Base-by-base conservation (phyloP, 2,797 vertebrate genomes). In the Ambastaia sidthimunki region DNA sequence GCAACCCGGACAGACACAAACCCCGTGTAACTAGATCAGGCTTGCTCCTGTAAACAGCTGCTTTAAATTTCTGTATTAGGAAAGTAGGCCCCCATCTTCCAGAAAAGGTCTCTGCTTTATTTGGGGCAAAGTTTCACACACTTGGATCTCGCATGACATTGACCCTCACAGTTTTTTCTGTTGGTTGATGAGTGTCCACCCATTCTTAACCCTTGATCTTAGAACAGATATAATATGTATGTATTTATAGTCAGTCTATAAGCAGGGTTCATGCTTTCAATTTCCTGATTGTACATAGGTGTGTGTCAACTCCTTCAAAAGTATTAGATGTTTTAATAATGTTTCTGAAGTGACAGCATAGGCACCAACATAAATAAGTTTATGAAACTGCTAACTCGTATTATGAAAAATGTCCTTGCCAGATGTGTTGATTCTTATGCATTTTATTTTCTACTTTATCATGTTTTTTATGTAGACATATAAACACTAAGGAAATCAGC, bases 41-140 rank as follows among this genome's bases (percentile, higher is more conserved):
- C 50, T 37, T 62, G 59, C 73, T 75, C 83, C 48, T 71, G 72
- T 87, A 82, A 87, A 84, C 85, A 85, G 82, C 79, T 85, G 81
- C 77, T 71, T 84, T 72, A 57, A 74, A 82, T 68, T 60, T 83
- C 83, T 77, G 57, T 66, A 72, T 85, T 79, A 78, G 82, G 68
- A 83, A 82, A 78, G 73, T 59, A n/a, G 52, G 76, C 28, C 47
- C 50, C 62, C 68, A 44, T 74, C 76, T 67, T 23, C 83, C 80
- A 72, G 77, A 77, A 84, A 74, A 77, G 70, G 77, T 71, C 82
- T 48, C 60, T n/a, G 72, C 80, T 82, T 78, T 81, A 73, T 78
- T 83, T 76, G 55, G 74, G 71, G 65, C 57, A 71, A 67, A 13
- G 71, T 82, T 85, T 77, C 59, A 71, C 55, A 76, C 54, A 21